phyloP scores from a whole-genome alignment of 1,140 invertebrate species.

The Wiebesia pumilae region DNA sequence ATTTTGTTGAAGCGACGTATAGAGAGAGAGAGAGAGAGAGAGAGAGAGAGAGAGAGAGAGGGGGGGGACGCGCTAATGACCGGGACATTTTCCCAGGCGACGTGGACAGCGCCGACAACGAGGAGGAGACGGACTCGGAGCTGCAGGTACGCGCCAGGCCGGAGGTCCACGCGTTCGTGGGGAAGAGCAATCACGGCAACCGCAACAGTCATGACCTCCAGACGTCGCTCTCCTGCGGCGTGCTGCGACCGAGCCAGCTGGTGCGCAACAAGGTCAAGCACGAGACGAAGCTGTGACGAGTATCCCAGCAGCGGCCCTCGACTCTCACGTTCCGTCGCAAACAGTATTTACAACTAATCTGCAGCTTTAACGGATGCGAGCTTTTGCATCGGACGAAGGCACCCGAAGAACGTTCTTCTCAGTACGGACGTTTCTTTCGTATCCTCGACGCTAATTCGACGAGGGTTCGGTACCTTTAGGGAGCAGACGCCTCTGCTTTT shows the following conservation, averaged over 20 bases:
- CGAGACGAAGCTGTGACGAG: slow-evolving; percentile 70
- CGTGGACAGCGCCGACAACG: slow-evolving; percentile 81
- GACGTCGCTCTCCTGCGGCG: slow-evolving; percentile 57
- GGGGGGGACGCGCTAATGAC: not conserved
- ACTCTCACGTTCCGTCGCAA: not conserved
- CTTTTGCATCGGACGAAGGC: not conserved
- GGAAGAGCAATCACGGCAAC: slow-evolving; percentile 49
- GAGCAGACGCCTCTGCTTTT: slow-evolving; percentile 3
- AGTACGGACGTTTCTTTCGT: not conserved
- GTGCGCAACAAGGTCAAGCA: slow-evolving; percentile 71
- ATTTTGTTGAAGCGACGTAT: no score
- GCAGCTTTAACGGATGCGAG: slow-evolving; percentile 15
- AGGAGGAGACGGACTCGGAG: slow-evolving; percentile 73
- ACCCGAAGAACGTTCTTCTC: not conserved
- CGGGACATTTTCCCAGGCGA: slow-evolving; percentile 73
- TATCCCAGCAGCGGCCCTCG: not conserved
- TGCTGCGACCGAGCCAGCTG: slow-evolving; percentile 66
- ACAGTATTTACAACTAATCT: slow-evolving; percentile 31
- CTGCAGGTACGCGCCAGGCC: slow-evolving; percentile 4
- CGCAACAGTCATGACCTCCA: slow-evolving; percentile 57
- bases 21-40: no score
- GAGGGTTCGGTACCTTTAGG: not conserved
- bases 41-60: no score
- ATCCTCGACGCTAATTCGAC: not conserved
- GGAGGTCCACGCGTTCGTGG: not conserved